Conservation (phyloP, 2,797 vertebrate genomes). For the Eleutherodactylus coqui region DNA sequence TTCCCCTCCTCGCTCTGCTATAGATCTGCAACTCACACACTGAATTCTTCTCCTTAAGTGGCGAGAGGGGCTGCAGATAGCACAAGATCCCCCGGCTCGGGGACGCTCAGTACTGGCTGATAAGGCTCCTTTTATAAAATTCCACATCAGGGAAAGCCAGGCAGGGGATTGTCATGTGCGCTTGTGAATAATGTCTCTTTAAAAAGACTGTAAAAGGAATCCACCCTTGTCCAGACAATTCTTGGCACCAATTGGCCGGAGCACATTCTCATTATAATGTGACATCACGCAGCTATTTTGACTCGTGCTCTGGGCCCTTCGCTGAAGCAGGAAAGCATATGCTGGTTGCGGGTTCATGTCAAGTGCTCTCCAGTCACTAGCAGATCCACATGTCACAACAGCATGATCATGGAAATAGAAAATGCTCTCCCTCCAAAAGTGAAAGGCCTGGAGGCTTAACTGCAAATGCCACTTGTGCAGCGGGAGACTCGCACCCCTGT, state of each 20-base stretch:
- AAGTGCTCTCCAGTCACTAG: constrained; percentile 5
- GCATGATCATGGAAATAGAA: constrained; percentile 63
- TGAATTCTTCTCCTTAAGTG: constrained; percentile 64
- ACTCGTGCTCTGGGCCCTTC: constrained; percentile 70
- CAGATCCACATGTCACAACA: constrained; percentile 44
- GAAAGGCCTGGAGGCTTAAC: background rate
- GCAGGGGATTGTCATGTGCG: constrained; percentile 86
- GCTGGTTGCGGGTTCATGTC: constrained; percentile 52
- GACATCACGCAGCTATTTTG: constrained; percentile 84
- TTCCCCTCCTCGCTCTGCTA: constrained; percentile 23
- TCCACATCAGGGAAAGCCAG: constrained; percentile 65
- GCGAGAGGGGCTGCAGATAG: constrained; percentile 55
- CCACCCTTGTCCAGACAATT: constrained; percentile 76
- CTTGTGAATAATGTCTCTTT: constrained; percentile 75
- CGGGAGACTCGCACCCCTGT: background rate
- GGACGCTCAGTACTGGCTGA: constrained; percentile 65
- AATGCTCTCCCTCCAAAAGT: constrained; percentile 60
- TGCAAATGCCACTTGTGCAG: background rate
- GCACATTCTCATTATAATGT: constrained; percentile 71
- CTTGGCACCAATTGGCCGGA: constrained; percentile 73
- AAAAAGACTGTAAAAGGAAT: constrained; percentile 93
- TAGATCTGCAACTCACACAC: constrained; percentile 57
- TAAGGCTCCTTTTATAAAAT: constrained; percentile 63
- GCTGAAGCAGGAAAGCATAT: constrained; percentile 59
- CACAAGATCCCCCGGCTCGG: constrained; percentile 66